Evolutionary conservation across 2,888 invertebrate genomes (phyloP).

Genomic region (Drosophila gaucha): DNA sequence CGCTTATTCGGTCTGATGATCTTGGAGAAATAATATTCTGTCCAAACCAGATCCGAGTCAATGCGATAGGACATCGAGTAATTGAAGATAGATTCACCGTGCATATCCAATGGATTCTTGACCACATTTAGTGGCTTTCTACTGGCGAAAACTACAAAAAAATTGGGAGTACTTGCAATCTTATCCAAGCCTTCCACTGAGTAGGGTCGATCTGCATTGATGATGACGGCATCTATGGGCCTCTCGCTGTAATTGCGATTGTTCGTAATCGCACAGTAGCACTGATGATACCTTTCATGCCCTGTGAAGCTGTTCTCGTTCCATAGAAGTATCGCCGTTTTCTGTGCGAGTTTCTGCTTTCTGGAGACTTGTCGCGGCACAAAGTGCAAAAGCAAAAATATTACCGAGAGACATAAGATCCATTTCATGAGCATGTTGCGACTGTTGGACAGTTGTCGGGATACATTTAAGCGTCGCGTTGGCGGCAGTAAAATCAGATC

Average conservation of each 20-base stretch:
- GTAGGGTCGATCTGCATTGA: constrained; percentile 51
- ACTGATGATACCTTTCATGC: constrained; percentile 30
- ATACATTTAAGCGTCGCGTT: constrained; percentile 31
- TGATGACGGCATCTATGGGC: constrained; percentile 53
- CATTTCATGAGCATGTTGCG: constrained; percentile 13
- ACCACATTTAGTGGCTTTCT: constrained; percentile 25
- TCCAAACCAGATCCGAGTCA: constrained; percentile 61
- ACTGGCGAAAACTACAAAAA: constrained; percentile 40
- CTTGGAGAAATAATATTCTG: constrained; percentile 39
- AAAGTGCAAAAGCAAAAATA: constrained; percentile 10
- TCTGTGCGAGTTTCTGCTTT: rapidly evolving
- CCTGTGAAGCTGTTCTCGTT: constrained; percentile 22
- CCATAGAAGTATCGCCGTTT: constrained; percentile 51
- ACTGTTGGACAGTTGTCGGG: constrained; percentile 10
- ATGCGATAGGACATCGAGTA: constrained; percentile 64
- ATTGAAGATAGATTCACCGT: constrained; percentile 34
- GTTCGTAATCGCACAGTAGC: constrained; percentile 52
- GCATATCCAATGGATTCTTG: background rate
- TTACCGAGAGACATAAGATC: constrained; percentile 1
- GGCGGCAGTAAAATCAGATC: constrained; percentile 32
- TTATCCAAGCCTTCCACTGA: constrained; percentile 15
- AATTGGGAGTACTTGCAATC: constrained; percentile 14
- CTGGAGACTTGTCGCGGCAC: constrained; percentile 7
- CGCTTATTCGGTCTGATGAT: background rate
- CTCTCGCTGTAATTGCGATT: constrained; percentile 3